phyloP scores from a whole-genome alignment of 2,797 vertebrate genomes.

The Diplodus puntazzo region DNA sequence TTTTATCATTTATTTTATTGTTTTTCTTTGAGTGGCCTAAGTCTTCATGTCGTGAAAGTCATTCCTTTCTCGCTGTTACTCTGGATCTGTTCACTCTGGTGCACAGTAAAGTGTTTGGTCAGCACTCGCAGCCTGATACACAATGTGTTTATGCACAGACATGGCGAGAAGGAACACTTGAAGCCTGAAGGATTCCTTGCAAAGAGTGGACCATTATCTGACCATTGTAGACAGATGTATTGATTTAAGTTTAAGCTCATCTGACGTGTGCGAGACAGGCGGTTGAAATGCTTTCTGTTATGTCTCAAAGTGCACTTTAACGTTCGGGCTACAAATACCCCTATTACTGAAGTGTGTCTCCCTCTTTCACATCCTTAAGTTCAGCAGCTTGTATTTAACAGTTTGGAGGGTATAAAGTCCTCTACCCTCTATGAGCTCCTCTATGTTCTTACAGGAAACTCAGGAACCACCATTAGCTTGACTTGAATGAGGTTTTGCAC shows the following conservation, averaged over 20 bases:
- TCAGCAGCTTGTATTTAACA: neutral
- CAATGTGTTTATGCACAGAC: neutral
- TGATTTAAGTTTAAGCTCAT: neutral
- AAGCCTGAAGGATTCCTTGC: neutral
- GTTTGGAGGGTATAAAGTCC: neutral
- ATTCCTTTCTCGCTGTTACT: neutral
- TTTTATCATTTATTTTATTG: neutral
- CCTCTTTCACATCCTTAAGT: neutral
- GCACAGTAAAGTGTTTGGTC: neutral
- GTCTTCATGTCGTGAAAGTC: neutral
- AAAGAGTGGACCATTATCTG: neutral
- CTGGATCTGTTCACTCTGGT: neutral
- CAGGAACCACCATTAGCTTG: neutral
- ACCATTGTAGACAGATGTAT: neutral
- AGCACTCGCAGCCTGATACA: neutral
- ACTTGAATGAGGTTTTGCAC: neutral
- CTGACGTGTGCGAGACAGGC: neutral
- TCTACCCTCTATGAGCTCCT: neutral
- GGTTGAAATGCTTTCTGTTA: neutral
- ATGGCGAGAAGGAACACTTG: neutral
- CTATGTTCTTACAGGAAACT: neutral
- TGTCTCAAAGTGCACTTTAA: neutral
- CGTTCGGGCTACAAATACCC: neutral
- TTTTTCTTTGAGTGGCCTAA: neutral
- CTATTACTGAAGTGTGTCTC: neutral